Evolutionary conservation across 2,888 invertebrate species (phyloP), one percentile per base, ranked within the genome.

Genomic region (Leptopterna dolabrata): DNA sequence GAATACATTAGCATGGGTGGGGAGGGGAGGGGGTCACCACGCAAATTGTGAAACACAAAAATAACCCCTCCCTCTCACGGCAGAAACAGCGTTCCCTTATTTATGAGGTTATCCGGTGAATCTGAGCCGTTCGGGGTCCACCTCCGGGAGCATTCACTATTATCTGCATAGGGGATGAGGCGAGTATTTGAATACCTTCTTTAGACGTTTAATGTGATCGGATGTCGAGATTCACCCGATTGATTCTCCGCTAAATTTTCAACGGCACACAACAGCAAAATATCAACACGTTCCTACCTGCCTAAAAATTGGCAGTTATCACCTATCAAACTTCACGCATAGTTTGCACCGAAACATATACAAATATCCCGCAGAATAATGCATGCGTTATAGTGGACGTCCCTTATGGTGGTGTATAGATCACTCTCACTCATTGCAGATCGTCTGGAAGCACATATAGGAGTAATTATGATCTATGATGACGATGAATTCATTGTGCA

Each of bases 11-110:
- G 85, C 85, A 55, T 51, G 71, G 85, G 36, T 36, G 36, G 45
- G 47, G 85, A 45, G 85, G 36, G 2, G 36, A 24, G 47, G 85
- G 73, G 73, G 24, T 29, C 85, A 47, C 85, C 85, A 45, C 85
- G 85, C 73, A 85, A 85, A 85, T 85, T 85, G 85, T 85, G 73
- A 85, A 85, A 85, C 85, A 85, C 85, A 85, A 85, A 85, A 85
- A 85, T 85, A 85, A 85, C 41, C 73, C 47, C 73, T 9, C 70
- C 24, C 45, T 13, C 24, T 27, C 19, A 13, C 13, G 78, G 43
- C 6, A 16, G n/a, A 29, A n/a, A 43, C 7, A 36, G 29, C 71
- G 85, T 73, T 85, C 73, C 85, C 55, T 85, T 85, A 85, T 85
- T 85, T 85, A 85, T 85, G 85, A 85, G 85, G 85, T 85, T 85